A percentile compares a stretch with the other conserved stretches of the same genome.
phyloP scores from a whole-genome alignment of 2,888 invertebrate genomes.

The Cephus nigrinus region DNA sequence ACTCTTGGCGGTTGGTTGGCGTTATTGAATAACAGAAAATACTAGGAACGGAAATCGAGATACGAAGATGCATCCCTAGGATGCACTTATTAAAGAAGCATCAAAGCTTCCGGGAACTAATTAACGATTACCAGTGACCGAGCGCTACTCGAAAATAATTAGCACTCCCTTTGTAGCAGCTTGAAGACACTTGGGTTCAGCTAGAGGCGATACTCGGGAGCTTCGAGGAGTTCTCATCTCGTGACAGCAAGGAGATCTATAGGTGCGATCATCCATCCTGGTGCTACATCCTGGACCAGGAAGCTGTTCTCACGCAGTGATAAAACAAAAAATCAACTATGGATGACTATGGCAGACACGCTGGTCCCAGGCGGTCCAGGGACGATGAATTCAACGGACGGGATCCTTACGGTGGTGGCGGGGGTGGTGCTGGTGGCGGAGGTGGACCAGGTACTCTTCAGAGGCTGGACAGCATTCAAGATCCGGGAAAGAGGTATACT shows the following conservation, averaged over 20 bases:
- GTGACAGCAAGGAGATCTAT: too few relatives aligned
- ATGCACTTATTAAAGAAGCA: background rate
- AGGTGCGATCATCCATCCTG: too few relatives aligned
- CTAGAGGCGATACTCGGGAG: background rate
- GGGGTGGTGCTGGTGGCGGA: slow-evolving; percentile 36
- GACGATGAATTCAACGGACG: slow-evolving; percentile 28
- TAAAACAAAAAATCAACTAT: slow-evolving; percentile 19
- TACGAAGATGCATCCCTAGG: too few relatives aligned
- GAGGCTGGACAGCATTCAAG: slow-evolving; percentile 75
- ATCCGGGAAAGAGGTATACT: slow-evolving; percentile 81
- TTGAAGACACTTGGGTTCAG: background rate
- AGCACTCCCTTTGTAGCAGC: slow-evolving; percentile 36
- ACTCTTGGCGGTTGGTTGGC: too few relatives aligned
- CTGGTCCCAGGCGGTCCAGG: slow-evolving; percentile 18
- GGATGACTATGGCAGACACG: slow-evolving; percentile 43
- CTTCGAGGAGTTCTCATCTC: too few relatives aligned
- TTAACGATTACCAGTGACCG: slow-evolving; percentile 53
- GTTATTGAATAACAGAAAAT: too few relatives aligned
- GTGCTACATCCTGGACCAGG: too few relatives aligned
- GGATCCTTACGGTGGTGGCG: slow-evolving; percentile 23
- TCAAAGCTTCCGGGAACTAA: slow-evolving; percentile 45
- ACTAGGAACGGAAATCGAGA: too few relatives aligned
- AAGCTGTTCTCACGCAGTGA: too few relatives aligned
- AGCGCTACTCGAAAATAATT: slow-evolving; percentile 49
- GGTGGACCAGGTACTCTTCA: slow-evolving; percentile 39